Percentiles rank a stretch among this genome's conserved stretches.
Evolutionary conservation across 2,888 invertebrate genomes (phyloP).

Genomic region (Capitulum mitella): DNA sequence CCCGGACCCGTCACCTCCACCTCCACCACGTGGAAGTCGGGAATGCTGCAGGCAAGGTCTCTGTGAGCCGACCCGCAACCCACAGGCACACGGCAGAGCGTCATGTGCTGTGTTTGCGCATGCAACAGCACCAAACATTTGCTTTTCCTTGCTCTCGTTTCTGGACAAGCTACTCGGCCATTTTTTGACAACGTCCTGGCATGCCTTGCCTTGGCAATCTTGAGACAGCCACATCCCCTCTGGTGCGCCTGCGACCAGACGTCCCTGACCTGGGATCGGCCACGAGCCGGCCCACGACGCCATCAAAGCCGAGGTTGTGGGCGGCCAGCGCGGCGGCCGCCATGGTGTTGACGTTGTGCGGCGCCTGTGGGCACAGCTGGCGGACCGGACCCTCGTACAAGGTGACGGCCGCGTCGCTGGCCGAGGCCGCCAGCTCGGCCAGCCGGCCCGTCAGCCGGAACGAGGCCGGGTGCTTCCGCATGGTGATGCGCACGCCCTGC

Average conservation of each 20-base stretch:
- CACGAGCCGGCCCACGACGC: slow-evolving; percentile 46
- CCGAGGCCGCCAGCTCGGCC: slow-evolving; percentile 39
- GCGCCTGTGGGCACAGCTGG: slow-evolving; percentile 49
- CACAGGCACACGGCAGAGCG: no score
- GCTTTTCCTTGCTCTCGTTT: no score
- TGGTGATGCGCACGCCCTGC: slow-evolving; percentile 48
- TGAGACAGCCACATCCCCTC: no score
- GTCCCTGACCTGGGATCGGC: slow-evolving; percentile 47
- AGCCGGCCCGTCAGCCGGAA: slow-evolving; percentile 48
- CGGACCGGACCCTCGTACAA: slow-evolving; percentile 51
- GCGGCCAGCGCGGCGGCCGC: slow-evolving; percentile 51
- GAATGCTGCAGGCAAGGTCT: slow-evolving; percentile 40
- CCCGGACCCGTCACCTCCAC: slow-evolving; percentile 46
- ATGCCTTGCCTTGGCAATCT: no score
- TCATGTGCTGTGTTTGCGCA: no score
- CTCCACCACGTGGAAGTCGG: slow-evolving; percentile 50
- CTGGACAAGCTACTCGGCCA: no score
- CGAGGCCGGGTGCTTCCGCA: slow-evolving; percentile 50
- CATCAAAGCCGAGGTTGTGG: slow-evolving; percentile 49
- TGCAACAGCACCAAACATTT: no score
- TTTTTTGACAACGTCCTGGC: no score
- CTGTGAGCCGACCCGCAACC: background rate
- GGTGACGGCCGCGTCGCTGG: slow-evolving; percentile 37
- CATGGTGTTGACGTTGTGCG: slow-evolving; percentile 55
- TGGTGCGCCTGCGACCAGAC: no score